Base-by-base conservation (phyloP, 1,140 invertebrate genomes). In the Lepidurus apus region DNA sequence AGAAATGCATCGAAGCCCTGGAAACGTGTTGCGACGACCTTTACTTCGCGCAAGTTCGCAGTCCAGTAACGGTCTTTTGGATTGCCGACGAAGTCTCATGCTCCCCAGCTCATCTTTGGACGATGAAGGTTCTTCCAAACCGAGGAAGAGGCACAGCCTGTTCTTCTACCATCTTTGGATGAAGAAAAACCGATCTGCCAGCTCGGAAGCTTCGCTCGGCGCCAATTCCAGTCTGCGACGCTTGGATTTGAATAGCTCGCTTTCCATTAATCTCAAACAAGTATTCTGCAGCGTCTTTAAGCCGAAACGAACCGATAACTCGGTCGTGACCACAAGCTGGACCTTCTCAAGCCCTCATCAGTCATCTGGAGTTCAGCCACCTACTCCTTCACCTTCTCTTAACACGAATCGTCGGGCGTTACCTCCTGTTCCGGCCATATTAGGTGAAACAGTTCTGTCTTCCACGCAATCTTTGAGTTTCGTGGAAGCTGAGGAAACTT, bases 1-100 rank as follows among this genome's bases (percentile, higher is more conserved):
- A 78, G 92, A 91, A 75, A 74, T 79, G 43, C 78, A 79, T 34
- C 44, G 65, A n/a, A 77, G n/a, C 76, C 76, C 21, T 77, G 44
- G 45, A 43, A 77, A 53, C 65, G 17, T 45, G 42, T 10, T 9
- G 76, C 45, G 42, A 24, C 76, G 24, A 17, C 76, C 76, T 43
- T 65, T 10, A 53, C 76, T 21, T 43, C 26, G 65, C 17, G 44
- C 24, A 47, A 45, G 34, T 21, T 42, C 45, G 65, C 45, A 53
- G 42, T 34, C 44, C 17, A 45, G 24, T 77, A 53, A 6, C 65
- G 44, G 43, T 34, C 43, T 34, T 45, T 45, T 11, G 44, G 65
- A 45, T 11, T 77, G 42, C 44, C 65, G 17, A 13, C 43, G 26
- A 77, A 77, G 76, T 17, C 45, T 42, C 7, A 21, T 45, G 75